A percentile compares a stretch with the other conserved stretches of the same genome.
Evolutionary conservation across 2,113 vertebrate genomes (phyloP).

Genomic region (Boulengerochromis microlepis): DNA sequence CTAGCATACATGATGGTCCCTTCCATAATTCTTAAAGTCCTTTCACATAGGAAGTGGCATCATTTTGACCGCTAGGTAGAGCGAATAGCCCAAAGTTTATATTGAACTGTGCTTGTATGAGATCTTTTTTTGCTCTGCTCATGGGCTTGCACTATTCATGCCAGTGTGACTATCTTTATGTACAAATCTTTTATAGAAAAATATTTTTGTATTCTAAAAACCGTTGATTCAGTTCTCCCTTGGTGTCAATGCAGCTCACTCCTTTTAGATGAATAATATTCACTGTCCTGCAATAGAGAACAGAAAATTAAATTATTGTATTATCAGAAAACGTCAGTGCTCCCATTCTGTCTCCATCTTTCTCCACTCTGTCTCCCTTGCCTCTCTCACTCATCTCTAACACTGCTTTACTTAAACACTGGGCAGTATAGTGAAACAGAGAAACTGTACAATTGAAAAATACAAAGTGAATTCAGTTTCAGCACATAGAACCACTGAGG

Average conservation of each 20-base stretch:
- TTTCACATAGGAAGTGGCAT: neutral
- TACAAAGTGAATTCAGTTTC: neutral
- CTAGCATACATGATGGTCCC: neutral
- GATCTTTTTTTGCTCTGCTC: neutral
- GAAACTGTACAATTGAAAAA: neutral
- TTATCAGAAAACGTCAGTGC: conserved; percentile 44
- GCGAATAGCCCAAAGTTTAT: neutral
- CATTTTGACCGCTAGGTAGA: neutral
- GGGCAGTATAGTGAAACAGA: neutral
- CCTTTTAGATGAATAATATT: conserved; percentile 45
- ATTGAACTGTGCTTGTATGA: neutral
- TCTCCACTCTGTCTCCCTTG: neutral
- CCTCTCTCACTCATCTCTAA: neutral
- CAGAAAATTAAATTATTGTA: conserved; percentile 54
- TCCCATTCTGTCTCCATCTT: conserved; percentile 26
- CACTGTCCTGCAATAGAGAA: conserved; percentile 33
- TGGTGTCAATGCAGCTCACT: conserved; percentile 1
- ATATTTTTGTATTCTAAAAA: neutral
- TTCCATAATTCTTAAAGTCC: neutral
- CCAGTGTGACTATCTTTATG: neutral
- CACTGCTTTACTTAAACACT: neutral
- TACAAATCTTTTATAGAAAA: neutral
- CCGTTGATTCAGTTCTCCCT: neutral
- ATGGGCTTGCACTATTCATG: neutral
- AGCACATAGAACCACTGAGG: neutral